Conservation (phyloP, 2,797 vertebrate species). For the Mormyrops boulengeri region DNA sequence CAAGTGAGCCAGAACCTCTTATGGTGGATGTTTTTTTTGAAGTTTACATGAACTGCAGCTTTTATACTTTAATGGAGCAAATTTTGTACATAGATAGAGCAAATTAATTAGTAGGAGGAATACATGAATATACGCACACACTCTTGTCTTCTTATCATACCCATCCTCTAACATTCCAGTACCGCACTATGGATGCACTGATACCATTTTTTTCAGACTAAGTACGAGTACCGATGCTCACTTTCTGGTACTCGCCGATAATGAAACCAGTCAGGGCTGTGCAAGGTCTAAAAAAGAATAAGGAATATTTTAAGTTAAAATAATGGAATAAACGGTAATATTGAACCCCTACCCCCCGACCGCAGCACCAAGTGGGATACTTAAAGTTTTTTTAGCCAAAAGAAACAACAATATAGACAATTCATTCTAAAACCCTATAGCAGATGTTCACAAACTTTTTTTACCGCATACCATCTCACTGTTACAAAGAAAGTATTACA, state of each 20-base stretch:
- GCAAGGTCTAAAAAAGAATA: not conserved
- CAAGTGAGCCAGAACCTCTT: constrained; percentile 71
- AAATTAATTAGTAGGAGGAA: not conserved
- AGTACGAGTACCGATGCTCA: not conserved
- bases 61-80: not conserved
- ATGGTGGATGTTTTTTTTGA: not conserved
- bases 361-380: not conserved
- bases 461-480: not conserved
- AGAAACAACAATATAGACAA: not conserved
- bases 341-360: not conserved
- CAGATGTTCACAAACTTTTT: not conserved
- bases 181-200: not conserved
- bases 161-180: not conserved
- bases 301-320: not conserved
- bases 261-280: not conserved
- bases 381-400: not conserved
- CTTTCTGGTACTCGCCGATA: not conserved
- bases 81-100: not conserved
- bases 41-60: not conserved
- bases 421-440: not conserved
- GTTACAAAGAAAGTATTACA: not conserved
- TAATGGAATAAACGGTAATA: not conserved
- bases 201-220: not conserved
- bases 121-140: not conserved
- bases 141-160: not conserved